Percentiles rank a stretch among this genome's conserved stretches.
Evolutionary conservation across 1,140 invertebrate genomes (phyloP).

Genomic region (Drosophila obscura): DNA sequence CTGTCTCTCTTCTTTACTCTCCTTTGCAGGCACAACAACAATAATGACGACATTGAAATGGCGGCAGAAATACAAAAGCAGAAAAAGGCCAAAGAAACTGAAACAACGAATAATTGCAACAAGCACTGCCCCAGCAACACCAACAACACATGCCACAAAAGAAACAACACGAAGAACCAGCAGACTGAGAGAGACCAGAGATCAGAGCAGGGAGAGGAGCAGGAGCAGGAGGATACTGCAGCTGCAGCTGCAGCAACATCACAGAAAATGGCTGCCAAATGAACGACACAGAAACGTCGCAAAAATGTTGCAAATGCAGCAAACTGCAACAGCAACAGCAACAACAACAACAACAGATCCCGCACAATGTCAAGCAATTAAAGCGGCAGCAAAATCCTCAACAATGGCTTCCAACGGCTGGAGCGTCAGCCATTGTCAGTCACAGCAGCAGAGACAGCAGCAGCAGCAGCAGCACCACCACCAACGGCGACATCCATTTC

Average conservation of each 20-base stretch:
- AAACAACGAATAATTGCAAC: slow-evolving; percentile 68
- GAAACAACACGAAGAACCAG: slow-evolving; percentile 39
- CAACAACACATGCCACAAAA: slow-evolving; percentile 34
- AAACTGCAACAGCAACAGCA: slow-evolving; percentile 23
- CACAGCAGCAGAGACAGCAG: slow-evolving; percentile 21
- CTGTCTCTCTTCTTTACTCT: no score
- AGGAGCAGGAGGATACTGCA: slow-evolving; percentile 20
- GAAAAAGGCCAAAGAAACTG: slow-evolving; percentile 80
- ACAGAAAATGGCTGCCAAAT: slow-evolving; percentile 59
- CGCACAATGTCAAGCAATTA: slow-evolving; percentile 76
- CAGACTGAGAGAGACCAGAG: slow-evolving; percentile 60
- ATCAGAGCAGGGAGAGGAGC: background rate
- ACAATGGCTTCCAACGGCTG: slow-evolving; percentile 52
- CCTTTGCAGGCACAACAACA: slow-evolving; percentile 55
- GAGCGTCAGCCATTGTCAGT: slow-evolving; percentile 51
- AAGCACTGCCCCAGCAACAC: slow-evolving; percentile 60
- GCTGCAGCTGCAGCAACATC: slow-evolving; percentile 23
- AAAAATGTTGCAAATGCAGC: slow-evolving; percentile 67
- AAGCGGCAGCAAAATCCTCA: slow-evolving; percentile 54
- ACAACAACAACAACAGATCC: slow-evolving; percentile 35
- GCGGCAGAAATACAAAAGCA: slow-evolving; percentile 82
- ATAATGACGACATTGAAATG: slow-evolving; percentile 83
- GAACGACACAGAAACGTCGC: slow-evolving; percentile 61
- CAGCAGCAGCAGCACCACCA: slow-evolving; percentile 41
- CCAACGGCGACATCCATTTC: slow-evolving; percentile 56